These are phyloP conservation scores for Chromobotia macracanthus DNA, from an alignment of 2,797 vertebrate genomes.

Conservation along the genomic window DNA sequence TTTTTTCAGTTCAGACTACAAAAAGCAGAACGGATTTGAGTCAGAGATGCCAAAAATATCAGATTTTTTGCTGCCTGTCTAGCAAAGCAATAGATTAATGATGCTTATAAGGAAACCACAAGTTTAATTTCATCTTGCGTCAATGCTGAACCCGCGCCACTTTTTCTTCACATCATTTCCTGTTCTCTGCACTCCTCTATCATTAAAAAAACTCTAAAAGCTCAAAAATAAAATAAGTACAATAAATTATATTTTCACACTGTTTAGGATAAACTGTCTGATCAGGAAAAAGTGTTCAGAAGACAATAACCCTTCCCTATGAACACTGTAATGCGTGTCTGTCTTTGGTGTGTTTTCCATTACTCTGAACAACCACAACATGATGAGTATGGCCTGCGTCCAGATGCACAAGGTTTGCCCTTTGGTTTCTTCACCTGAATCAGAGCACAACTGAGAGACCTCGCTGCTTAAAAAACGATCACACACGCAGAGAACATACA, in stretches of 20 bases:
- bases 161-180: background rate
- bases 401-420: background rate
- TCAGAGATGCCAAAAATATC: background rate
- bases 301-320: background rate
- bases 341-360: background rate
- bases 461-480: slow-evolving; percentile 15
- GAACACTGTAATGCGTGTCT: background rate
- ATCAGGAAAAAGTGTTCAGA: background rate
- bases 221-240: background rate
- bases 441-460: background rate
- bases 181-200: background rate
- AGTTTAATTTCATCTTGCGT: background rate
- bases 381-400: background rate
- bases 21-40: background rate
- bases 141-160: background rate
- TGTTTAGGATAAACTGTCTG: background rate
- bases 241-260: background rate
- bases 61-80: background rate
- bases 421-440: background rate
- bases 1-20: background rate
- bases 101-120: background rate
- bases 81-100: slow-evolving; percentile 6
- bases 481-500: background rate
- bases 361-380: background rate
- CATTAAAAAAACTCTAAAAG: background rate